Evolutionary conservation across 2,888 invertebrate species (phyloP), one percentile per base, ranked within the genome.

Genomic region (Achlya flavicornis): DNA sequence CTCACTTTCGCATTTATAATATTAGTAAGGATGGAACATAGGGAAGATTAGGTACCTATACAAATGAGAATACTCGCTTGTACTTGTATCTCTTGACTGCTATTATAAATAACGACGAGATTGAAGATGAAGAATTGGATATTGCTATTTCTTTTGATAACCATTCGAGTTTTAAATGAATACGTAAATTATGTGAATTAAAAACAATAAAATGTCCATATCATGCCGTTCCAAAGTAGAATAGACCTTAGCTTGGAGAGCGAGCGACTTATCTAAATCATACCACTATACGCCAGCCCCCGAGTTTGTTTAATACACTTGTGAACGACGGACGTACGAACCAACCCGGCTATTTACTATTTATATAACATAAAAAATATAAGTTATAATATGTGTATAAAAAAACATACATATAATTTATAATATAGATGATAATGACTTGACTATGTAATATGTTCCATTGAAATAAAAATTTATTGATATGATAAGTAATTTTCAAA

Each of bases 181-280:
- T 43, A 43, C 12, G 41, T 12, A 46, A 48, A 48, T 16, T 1
- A 16, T 48, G 6, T 14, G 7, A 53, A 19, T 3, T 3, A 53
- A 53, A 32, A 12, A 57, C 12, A 14, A 14, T 38, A 41, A 60
- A 60, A 26, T 5, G 12, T n/a, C 33, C 58, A 35, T 6, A 4
- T n/a, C n/a, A 35, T 14, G 14, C 14, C 11, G 64, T 78, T 69
- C 26, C 57, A 53, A 80, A 76, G 70, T 64, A 78, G 78, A 83
- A 74, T 61, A 71, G 32, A 70, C 41, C 76, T 41, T 66, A 67
- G 70, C 75, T 77, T 76, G 75, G 75, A 78, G 74, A 75, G 72
- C 75, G 76, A 69, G 67, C 75, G 78, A 84, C 85, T 86, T 87
- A 85, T 85, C 85, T 85, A 81, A 86, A 83, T 85, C 84, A 86